Evolutionary conservation across 2,797 vertebrate genomes (phyloP).

Genomic region (Premnoplex brunnescens): DNA sequence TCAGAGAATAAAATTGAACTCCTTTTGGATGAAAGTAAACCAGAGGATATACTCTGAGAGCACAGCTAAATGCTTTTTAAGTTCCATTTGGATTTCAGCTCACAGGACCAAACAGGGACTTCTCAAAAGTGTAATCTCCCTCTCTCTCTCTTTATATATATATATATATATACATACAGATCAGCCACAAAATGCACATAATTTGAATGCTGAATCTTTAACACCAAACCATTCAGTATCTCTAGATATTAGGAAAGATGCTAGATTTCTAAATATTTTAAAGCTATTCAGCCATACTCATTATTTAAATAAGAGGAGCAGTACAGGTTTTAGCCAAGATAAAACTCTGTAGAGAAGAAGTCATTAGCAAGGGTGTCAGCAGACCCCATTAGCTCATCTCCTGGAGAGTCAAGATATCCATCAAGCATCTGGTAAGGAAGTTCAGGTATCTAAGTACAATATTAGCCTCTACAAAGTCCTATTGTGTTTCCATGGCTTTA

Average conservation of each 20-base stretch:
- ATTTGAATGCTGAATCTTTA: neutral
- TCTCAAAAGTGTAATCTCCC: neutral
- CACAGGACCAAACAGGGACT: neutral
- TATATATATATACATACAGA: neutral
- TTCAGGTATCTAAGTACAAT: neutral
- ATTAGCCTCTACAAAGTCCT: neutral
- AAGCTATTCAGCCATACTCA: neutral
- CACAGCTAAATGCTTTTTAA: neutral
- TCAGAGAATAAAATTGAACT: neutral
- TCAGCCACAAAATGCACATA: neutral
- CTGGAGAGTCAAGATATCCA: neutral
- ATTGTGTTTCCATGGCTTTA: neutral
- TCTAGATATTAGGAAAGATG: neutral
- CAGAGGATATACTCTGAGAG: neutral
- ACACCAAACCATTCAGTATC: neutral
- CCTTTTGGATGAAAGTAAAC: neutral
- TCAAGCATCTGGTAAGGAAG: neutral
- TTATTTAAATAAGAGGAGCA: neutral
- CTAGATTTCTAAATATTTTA: neutral
- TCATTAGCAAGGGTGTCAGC: neutral
- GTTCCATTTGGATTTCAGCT: neutral
- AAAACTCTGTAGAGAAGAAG: neutral
- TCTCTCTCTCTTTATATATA: too few relatives aligned
- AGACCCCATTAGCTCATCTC: neutral
- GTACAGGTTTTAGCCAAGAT: neutral